A percentile compares a stretch with the other conserved stretches of the same genome.
These are phyloP conservation scores for Micrastur ruficollis DNA, from an alignment of 2,797 vertebrate genomes.

Conservation along the genomic window DNA sequence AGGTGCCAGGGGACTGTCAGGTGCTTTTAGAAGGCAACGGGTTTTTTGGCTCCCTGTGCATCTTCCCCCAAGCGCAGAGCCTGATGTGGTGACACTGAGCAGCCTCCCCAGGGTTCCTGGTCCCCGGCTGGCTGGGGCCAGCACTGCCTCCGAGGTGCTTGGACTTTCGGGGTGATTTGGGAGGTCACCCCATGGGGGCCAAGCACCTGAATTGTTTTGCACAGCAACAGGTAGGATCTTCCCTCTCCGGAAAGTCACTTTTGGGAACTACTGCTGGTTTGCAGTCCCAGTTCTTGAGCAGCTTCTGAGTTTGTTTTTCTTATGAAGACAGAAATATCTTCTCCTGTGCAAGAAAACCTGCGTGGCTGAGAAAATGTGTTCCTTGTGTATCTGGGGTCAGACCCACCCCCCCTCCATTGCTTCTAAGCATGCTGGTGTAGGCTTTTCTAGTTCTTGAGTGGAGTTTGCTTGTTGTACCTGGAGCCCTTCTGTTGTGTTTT, in stretches of 20 bases:
- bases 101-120: background rate
- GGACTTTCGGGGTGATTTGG: fast-evolving
- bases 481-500: background rate
- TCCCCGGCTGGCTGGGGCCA: background rate
- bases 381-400: background rate
- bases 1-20: fast-evolving
- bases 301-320: background rate
- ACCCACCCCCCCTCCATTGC: background rate
- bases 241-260: background rate
- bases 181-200: background rate
- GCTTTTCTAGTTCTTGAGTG: background rate
- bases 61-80: background rate
- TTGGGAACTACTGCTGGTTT: background rate
- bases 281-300: background rate
- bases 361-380: background rate
- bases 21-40: background rate
- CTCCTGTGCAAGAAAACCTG: background rate
- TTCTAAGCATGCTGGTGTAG: background rate
- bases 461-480: background rate
- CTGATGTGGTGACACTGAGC: background rate
- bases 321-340: background rate
- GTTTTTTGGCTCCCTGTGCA: background rate
- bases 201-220: background rate
- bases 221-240: no score
- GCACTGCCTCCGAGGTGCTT: fast-evolving